Evolutionary conservation across 2,888 invertebrate species (phyloP).

Genomic region (Gnatocerus cornutus): DNA sequence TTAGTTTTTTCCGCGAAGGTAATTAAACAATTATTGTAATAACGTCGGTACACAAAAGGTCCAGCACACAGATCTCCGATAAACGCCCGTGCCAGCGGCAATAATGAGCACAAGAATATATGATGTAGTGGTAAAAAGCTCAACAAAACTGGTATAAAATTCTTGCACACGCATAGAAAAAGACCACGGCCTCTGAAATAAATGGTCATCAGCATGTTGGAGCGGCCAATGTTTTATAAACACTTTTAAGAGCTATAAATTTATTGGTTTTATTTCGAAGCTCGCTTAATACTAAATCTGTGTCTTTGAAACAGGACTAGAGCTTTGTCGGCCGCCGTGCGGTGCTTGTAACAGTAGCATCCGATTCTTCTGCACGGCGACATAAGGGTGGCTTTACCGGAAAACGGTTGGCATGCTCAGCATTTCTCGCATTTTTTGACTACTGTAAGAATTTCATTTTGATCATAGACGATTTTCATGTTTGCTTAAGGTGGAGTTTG

Average conservation of each 20-base stretch:
- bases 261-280: constrained; percentile 69
- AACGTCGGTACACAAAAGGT: constrained; percentile 6
- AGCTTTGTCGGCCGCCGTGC: constrained; percentile 68
- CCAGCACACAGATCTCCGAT: constrained; percentile 16
- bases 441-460: constrained; percentile 70
- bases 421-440: constrained; percentile 68
- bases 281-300: constrained; percentile 70
- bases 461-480: constrained; percentile 62
- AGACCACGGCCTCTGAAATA: constrained; percentile 58
- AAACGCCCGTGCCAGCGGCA: constrained; percentile 43
- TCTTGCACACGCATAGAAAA: constrained; percentile 57
- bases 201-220: constrained; percentile 65
- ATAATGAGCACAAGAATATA: constrained; percentile 49
- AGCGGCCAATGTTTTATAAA: constrained; percentile 69
- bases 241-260: constrained; percentile 69
- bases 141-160: constrained; percentile 59
- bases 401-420: constrained; percentile 61
- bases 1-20: constrained; percentile 21
- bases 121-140: constrained; percentile 47
- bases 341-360: constrained; percentile 53
- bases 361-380: constrained; percentile 50
- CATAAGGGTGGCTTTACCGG: constrained; percentile 61
- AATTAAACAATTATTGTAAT: constrained; percentile 45
- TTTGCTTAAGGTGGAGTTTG: constrained; percentile 35
- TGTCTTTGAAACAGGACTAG: constrained; percentile 67